Percentiles rank a stretch among this genome's conserved stretches.
These are phyloP conservation scores for Limnothrissa miodon DNA, from an alignment of 2,113 vertebrate genomes.

Conservation along the genomic window DNA sequence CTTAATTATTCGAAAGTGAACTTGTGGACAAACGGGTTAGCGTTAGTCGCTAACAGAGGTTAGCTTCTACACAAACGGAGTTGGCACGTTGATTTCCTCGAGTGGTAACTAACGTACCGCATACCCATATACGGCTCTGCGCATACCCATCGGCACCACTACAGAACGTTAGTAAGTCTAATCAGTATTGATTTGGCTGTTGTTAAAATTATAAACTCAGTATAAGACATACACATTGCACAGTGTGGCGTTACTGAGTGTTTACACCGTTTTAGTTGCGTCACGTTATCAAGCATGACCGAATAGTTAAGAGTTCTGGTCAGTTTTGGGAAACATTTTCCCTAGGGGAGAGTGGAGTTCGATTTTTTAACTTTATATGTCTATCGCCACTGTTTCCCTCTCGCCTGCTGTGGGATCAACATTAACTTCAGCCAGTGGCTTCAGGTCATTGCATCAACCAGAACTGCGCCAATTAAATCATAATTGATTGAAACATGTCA, in stretches of 20 bases:
- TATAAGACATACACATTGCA: not conserved
- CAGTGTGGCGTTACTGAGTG: not conserved
- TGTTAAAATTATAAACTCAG: not conserved
- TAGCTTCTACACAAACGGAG: not conserved
- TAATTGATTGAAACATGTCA: conserved; percentile 72
- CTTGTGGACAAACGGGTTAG: not conserved
- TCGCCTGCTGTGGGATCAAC: too few relatives aligned
- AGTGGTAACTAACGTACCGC: not conserved
- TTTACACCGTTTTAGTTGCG: not conserved
- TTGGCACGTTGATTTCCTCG: not conserved
- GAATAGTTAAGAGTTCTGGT: not conserved
- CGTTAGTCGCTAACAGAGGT: not conserved
- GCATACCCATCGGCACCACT: too few relatives aligned
- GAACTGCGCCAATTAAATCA: not conserved
- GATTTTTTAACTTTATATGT: not conserved
- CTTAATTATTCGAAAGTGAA: not conserved
- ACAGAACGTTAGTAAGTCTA: not conserved
- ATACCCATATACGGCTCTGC: too few relatives aligned
- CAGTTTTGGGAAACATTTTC: not conserved
- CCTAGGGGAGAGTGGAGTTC: not conserved
- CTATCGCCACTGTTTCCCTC: not conserved
- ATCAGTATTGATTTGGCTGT: too few relatives aligned
- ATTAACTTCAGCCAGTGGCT: too few relatives aligned
- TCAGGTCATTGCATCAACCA: not conserved
- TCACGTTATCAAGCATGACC: not conserved